Evolutionary conservation across 2,113 vertebrate species (phyloP).

Genomic region (Gadus macrocephalus): DNA sequence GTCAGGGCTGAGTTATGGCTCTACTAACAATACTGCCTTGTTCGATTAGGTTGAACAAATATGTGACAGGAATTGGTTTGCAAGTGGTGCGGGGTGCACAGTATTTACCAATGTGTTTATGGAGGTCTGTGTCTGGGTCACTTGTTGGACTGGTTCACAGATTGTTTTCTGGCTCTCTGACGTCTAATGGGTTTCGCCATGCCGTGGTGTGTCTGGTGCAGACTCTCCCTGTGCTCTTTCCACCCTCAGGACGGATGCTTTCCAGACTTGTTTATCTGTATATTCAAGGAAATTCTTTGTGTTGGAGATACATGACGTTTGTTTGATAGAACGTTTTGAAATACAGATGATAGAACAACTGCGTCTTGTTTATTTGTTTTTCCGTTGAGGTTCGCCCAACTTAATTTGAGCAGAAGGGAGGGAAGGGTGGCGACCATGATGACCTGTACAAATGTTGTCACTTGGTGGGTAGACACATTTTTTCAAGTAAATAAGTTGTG

Average conservation of each 20-base stretch:
- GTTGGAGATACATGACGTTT: conserved; percentile 36
- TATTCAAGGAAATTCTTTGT: conserved; percentile 30
- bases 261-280: conserved; percentile 40
- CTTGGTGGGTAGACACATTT: conserved; percentile 22
- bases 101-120: conserved; percentile 44
- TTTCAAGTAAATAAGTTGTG: conserved; percentile 20
- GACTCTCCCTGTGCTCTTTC: conserved; percentile 29
- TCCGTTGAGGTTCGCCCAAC: conserved; percentile 1
- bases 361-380: conserved; percentile 24
- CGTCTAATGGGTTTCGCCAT: conserved; percentile 17
- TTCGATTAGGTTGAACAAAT: conserved; percentile 51
- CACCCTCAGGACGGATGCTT: conserved; percentile 33
- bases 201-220: conserved; percentile 29
- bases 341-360: conserved; percentile 19
- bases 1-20: conserved; percentile 40
- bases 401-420: conserved; percentile 14
- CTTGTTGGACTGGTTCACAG: conserved; percentile 23
- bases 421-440: conserved; percentile 7
- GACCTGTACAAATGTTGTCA: conserved; percentile 12
- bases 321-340: conserved; percentile 31
- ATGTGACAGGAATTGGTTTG: conserved; percentile 52
- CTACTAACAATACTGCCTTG: conserved; percentile 61
- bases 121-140: conserved; percentile 37
- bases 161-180: conserved; percentile 35
- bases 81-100: conserved; percentile 46